Evolutionary conservation across 2,113 vertebrate genomes (phyloP).

Genomic region (Phalacrocorax aristotelis): DNA sequence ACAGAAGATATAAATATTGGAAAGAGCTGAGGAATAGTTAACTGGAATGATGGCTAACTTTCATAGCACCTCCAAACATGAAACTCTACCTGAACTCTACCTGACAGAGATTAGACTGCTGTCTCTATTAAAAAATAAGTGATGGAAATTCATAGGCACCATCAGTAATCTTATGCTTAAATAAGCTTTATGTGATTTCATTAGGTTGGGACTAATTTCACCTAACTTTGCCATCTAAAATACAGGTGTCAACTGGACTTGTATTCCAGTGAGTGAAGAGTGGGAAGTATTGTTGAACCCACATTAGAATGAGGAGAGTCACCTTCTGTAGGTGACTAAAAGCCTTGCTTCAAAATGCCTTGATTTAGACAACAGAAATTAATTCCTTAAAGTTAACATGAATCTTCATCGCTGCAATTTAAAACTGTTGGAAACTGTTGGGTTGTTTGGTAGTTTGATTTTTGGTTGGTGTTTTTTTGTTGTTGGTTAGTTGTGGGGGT

Average conservation of each 20-base stretch:
- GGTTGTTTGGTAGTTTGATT: background rate
- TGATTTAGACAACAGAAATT: background rate
- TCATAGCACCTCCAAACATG: background rate
- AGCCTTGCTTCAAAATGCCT: background rate
- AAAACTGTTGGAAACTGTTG: background rate
- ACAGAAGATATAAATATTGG: constrained; percentile 18
- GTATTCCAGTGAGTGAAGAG: background rate
- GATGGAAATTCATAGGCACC: background rate
- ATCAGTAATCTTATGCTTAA: background rate
- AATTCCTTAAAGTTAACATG: background rate
- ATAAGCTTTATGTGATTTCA: background rate
- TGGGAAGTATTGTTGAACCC: background rate
- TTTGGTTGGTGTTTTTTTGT: too few relatives aligned
- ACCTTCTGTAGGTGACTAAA: background rate
- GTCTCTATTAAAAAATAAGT: background rate
- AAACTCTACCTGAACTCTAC: rapidly evolving
- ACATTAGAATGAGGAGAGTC: background rate
- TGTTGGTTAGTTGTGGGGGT: too few relatives aligned
- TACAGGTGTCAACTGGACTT: background rate
- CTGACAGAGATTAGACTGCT: background rate
- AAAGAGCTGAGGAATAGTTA: constrained; percentile 38
- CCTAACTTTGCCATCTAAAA: background rate
- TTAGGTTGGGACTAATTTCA: background rate
- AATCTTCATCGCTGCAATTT: background rate
- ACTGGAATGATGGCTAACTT: constrained; percentile 2